Evolutionary conservation across 2,797 vertebrate species (phyloP), one percentile per base, ranked within the genome.

Genomic region (Muscicapa striata): DNA sequence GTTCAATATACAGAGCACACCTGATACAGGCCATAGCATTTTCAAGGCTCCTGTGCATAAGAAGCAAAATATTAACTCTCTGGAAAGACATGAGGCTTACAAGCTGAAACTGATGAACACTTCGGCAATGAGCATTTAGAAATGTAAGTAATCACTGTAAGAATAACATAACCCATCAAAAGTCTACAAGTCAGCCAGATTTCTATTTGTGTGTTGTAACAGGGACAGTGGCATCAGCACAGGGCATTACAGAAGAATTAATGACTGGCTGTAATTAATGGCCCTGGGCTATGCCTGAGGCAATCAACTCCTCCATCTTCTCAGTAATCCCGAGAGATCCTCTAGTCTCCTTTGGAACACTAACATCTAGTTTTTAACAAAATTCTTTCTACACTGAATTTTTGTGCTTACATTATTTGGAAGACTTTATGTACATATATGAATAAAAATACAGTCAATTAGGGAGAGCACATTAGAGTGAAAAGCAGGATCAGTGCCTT

Each of bases 201-300:
- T 91, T 74, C 77, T 49, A 15, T 58, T 93, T 89, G 62, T 82
- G 38, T 57, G 27, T 22, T 76, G 10, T 61, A 89, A 73, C 27
- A 86, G 81, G 57, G 92, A 94, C 73, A 66, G 59, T 68, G 72
- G 87, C 72, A 94, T 54, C 69, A 89, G 67, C 87, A 80, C 7
- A 79, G 76, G 85, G 93, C 94, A 87, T 93, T 94, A 94, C 51
- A 79, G 26, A 9, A 69, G 70, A 91, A 95, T 93, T 93, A 96
- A 94, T 80, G 92, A 93, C 90, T 90, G 75, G 83, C 67, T 89
- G 62, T 66, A 86, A 95, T 96, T 91, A 96, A 96, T 32, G 67
- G 66, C 72, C 57, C 46, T 18, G 5, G 63, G 84, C 80, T 95
- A 63, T 66, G 91, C 88, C 80, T 86, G 57, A 82, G 70, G 94